Evolutionary conservation across 1,140 invertebrate species (phyloP), one percentile per base, ranked within the genome.

Genomic region (Aphaenogaster floridana): DNA sequence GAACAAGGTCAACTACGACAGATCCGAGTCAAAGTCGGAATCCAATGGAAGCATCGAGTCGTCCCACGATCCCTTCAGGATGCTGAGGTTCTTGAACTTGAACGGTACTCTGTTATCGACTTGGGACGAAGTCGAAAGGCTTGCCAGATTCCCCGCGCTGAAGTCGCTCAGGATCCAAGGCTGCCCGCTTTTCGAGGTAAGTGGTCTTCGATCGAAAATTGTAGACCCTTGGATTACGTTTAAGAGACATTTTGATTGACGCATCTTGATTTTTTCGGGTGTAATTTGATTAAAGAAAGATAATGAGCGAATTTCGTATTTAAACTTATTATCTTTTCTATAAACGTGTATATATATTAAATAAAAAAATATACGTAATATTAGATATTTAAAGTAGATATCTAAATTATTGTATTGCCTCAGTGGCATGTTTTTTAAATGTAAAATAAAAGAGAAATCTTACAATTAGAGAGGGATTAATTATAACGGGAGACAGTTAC

Each of bases 71-170:
- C 94, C 95, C 77, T 98, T 97, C 94, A 96, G 96, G 61, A 96
- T 96, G 91, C 95, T 99, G 57, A 96, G 97, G 92, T 97, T 97
- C 94, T 95, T 99, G 11, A 99, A 98, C 94, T 95, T 99, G 21
- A 98, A 98, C 93, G 98, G 98, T 76, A 98, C 98, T 0, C 96
- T 97, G 36, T 94, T 99, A 42, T 96, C 97, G 15, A 97, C 97
- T 13, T 99, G 98, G 98, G 97, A 98, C 91, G 98, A 99, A 92
- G 97, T 99, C 71, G 98, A 99, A 91, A 96, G 97, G 89, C 96
- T 99, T 54, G 97, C 97, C 28, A 96, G 96, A 86, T 98, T 99
- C 95, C 98, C 98, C 0, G 96, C 96, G 17, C 95, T 99, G n/a
- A 97, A 97, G 88, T 98, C 98, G 95, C 96, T 99, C 48, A 96